phyloP scores from a whole-genome alignment of 1,140 invertebrate species.

The Theocolax elegans region DNA sequence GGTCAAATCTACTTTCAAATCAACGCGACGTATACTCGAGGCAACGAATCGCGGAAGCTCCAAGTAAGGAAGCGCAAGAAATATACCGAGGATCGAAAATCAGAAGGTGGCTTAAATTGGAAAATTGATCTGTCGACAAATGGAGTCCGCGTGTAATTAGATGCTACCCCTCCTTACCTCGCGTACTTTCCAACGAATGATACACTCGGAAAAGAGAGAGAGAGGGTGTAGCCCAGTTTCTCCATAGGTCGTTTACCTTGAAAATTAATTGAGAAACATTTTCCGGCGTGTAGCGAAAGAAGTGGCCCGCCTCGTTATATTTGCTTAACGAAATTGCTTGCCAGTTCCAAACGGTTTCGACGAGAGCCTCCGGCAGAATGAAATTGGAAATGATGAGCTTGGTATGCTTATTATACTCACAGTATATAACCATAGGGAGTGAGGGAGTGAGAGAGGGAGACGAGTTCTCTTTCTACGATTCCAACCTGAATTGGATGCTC shows the following conservation, averaged over 20 bases:
- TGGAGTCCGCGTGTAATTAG: constrained; percentile 9
- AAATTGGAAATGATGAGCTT: constrained; percentile 11
- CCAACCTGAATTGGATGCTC: too few species aligned
- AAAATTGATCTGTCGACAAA: constrained; percentile 9
- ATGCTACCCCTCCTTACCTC: background rate
- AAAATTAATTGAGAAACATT: constrained; percentile 28
- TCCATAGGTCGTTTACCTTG: background rate
- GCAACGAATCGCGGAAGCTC: too few species aligned
- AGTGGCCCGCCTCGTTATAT: constrained; percentile 1
- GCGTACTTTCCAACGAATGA: too few species aligned
- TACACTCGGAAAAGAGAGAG: too few species aligned
- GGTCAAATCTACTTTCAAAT: too few species aligned
- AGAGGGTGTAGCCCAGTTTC: background rate
- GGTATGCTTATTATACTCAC: constrained; percentile 9
- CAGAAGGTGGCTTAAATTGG: constrained; percentile 1
- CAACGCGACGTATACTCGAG: too few species aligned
- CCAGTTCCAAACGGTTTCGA: background rate
- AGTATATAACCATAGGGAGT: too few species aligned
- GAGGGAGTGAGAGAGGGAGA: background rate
- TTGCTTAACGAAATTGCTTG: constrained; percentile 10
- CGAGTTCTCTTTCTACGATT: too few species aligned
- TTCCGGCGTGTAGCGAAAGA: background rate
- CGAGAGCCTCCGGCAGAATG: background rate
- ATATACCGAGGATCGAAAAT: too few species aligned
- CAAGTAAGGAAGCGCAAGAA: too few species aligned